phyloP scores from a whole-genome alignment of 2,797 vertebrate genomes.

The Neostethus bicornis region DNA sequence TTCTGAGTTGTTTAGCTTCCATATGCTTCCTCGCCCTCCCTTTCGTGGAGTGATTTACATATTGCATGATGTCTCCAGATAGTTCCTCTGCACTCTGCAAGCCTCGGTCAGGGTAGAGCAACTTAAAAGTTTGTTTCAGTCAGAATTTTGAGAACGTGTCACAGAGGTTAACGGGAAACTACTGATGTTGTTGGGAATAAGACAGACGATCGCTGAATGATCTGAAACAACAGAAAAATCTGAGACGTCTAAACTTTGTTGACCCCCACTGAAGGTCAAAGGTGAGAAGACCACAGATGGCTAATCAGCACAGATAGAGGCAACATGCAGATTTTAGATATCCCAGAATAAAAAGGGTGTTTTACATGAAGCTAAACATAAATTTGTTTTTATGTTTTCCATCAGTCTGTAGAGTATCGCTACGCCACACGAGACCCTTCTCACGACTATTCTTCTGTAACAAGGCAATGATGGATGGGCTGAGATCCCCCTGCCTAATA shows the following conservation, averaged over 20 bases:
- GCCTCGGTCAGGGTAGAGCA: conserved; percentile 23
- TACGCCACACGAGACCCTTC: conserved; percentile 52
- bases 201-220: conserved; percentile 41
- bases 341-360: conserved; percentile 17
- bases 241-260: conserved; percentile 58
- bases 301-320: conserved; percentile 26
- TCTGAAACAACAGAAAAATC: conserved; percentile 56
- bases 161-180: conserved; percentile 9
- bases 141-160: conserved; percentile 13
- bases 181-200: conserved; percentile 18
- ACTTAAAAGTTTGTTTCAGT: conserved; percentile 25
- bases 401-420: conserved; percentile 39
- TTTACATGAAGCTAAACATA: conserved; percentile 32
- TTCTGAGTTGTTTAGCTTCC: conserved; percentile 59
- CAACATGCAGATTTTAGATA: conserved; percentile 30
- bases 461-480: conserved; percentile 75
- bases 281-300: conserved; percentile 66
- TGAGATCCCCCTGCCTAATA: conserved; percentile 63
- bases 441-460: conserved; percentile 52
- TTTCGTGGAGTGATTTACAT: conserved; percentile 58
- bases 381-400: conserved; percentile 26
- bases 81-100: conserved; percentile 36
- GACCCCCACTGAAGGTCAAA: conserved; percentile 62
- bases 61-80: conserved; percentile 59
- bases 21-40: conserved; percentile 36